Conservation (phyloP, 2,888 invertebrate genomes). For the Tanypteryx hageni region DNA sequence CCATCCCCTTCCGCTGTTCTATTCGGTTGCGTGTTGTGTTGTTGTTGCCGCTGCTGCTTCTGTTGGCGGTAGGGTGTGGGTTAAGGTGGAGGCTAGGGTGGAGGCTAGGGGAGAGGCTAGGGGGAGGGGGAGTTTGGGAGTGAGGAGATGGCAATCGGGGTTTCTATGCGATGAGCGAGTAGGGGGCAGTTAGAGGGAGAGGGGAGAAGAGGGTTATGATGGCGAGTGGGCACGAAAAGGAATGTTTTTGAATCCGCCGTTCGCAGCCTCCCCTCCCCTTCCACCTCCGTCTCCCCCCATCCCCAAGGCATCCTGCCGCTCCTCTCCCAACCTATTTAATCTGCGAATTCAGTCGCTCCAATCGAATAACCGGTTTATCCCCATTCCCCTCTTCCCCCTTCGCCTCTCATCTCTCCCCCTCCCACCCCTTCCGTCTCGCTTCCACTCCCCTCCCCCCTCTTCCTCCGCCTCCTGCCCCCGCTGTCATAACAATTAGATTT, state of each 20-base stretch:
- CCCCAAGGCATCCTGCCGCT: no score
- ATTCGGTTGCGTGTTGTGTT: neutral
- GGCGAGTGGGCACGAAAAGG: constrained; percentile 14
- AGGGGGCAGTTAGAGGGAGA: neutral
- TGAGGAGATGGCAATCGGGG: constrained; percentile 36
- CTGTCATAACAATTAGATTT: constrained; percentile 47
- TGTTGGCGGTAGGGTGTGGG: neutral
- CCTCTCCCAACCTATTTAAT: constrained; percentile 54
- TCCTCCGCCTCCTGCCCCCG: neutral
- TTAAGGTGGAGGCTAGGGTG: no score
- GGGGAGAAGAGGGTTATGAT: neutral
- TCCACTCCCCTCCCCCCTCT: neutral
- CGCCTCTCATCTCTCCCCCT: neutral
- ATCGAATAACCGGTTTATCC: constrained; percentile 48
- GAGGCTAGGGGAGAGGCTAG: neutral
- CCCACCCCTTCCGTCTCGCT: neutral
- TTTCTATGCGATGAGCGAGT: neutral
- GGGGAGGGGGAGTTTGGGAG: neutral
- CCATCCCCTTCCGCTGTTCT: neutral
- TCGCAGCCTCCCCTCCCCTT: no score
- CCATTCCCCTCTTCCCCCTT: neutral
- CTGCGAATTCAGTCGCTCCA: constrained; percentile 56
- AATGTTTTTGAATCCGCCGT: no score
- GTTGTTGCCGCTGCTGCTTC: neutral
- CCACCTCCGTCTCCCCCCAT: no score